Evolutionary conservation across 2,888 invertebrate genomes (phyloP), one percentile per base, ranked within the genome.

Genomic region (Laothoe populi): DNA sequence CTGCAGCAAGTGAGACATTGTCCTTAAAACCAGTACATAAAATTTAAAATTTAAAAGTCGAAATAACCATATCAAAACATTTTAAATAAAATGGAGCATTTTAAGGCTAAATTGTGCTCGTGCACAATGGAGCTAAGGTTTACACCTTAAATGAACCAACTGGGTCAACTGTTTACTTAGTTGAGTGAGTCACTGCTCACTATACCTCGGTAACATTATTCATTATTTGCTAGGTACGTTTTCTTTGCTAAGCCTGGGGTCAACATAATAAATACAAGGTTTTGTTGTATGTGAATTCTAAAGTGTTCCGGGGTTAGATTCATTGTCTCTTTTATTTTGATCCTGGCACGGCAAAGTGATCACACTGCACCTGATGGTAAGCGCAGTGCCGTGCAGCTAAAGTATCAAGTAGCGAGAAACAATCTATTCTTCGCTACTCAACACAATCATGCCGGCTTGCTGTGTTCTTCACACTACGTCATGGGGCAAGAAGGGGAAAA

Each of bases 131-230:
- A 53, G 16, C 5, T 45, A 31, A 45, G 31, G 45, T 59, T 42
- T 59, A 59, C 44, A 59, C 74, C 71, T 70, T 76, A 72, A 69
- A 69, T 59, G 68, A 63, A 66, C 71, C 82, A 86, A 82, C 79
- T 86, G 78, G 86, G 87, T 85, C 86, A 84, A 72, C 76, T 83
- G 80, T 83, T 85, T 82, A 81, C 82, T 53, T 53, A 46, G 49
- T 3, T 19, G 16, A 11, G 53, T 53, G 53, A 53, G 31, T 53
- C 53, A 53, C n/a, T n/a, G 26, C n/a, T 5, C 48, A 48, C 1
- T 10, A 16, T 13, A 38, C 5, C 11, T 13, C 38, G 13, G 11
- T 53, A 4, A 53, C 31, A 46, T 46, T 46, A 21, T 45, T 45
- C 5, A 49, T 24, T 5, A 42, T 4, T 42, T 40, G 40, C 24